Evolutionary conservation across 2,113 vertebrate species (phyloP), one percentile per base, ranked within the genome.

Genomic region (Perccottus glenii): DNA sequence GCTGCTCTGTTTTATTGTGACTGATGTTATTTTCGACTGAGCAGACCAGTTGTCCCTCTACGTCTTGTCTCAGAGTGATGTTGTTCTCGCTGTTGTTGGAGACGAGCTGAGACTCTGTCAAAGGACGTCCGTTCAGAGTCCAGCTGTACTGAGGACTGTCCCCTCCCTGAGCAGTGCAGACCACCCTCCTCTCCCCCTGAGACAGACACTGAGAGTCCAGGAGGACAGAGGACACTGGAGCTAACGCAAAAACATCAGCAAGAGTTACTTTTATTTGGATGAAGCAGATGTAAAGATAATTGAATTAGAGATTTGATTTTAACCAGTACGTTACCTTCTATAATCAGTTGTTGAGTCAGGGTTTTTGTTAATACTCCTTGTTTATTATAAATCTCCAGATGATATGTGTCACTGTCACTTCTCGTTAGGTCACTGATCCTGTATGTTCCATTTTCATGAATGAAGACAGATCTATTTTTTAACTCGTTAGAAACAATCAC

Each of bases 401-500:
- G 5, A 68, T 89, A 88, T 51, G 75, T 5, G 50, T 27, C 70
- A 19, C 2, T 27, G 53, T 90, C 84, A 56, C 0, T 68, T 33
- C 15, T 47, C 3, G 0, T 32, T 57, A 84, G 60, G 9, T 75
- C 48, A 16, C 57, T 46, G 44, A 89, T 75, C 47, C 38, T 45
- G 15, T 89, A 42, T 67, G 50, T 84, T 55, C 82, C 66, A 59
- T 74, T 10, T 40, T 4, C 55, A 0, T 6, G 4, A 58, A n/a
- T 58, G 59, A 85, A 83, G 4, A 3, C 0, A 6, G 10, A 66
- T 77, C 58, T 75, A 27, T 33, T 1, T 53, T 1, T 0, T 2
- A 56, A 5, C 0, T 0, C 0, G 27, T 50, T 16, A 9, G 0
- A 0, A 0, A 0, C 0, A 53, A 3, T 0, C 0, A 0, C 0